Evolutionary conservation across 1,140 invertebrate species (phyloP).

Genomic region (Radopholus similis): DNA sequence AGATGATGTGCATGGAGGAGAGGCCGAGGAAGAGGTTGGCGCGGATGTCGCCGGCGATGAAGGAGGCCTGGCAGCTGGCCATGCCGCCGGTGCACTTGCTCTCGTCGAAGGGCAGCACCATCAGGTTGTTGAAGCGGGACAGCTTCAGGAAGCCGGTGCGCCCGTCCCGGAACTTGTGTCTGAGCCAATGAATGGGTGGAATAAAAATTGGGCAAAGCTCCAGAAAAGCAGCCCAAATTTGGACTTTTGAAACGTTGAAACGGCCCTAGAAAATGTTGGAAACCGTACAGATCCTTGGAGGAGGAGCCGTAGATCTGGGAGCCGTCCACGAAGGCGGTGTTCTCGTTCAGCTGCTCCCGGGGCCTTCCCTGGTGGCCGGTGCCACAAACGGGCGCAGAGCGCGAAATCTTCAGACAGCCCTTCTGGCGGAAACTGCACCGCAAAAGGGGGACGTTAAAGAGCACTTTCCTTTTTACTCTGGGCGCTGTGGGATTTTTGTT

Average conservation of each 20-base stretch:
- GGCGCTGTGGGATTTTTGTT: too few relatives aligned
- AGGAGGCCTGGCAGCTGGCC: conserved; percentile 49
- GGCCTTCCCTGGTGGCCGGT: conserved; percentile 39
- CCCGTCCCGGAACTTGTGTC: conserved; percentile 57
- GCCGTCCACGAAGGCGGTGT: conserved; percentile 54
- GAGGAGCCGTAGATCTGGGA: conserved; percentile 60
- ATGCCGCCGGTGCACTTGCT: conserved; percentile 36
- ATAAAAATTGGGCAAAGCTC: background rate
- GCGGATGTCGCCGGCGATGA: conserved; percentile 57
- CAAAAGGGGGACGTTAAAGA: too few relatives aligned
- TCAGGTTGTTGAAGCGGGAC: conserved; percentile 55
- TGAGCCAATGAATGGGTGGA: background rate
- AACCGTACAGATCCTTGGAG: conserved; percentile 46
- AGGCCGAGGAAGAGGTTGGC: conserved; percentile 59
- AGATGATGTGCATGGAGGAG: conserved; percentile 57
- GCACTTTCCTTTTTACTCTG: too few relatives aligned
- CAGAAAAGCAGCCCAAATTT: background rate
- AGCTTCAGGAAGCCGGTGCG: conserved; percentile 58
- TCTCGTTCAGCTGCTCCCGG: conserved; percentile 57
- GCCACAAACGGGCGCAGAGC: conserved; percentile 57
- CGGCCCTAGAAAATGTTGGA: too few relatives aligned
- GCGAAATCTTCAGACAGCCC: conserved; percentile 54
- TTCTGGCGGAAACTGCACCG: conserved; percentile 52
- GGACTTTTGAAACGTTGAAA: background rate
- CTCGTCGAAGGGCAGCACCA: conserved; percentile 56